Evolutionary conservation across 2,113 vertebrate species (phyloP), one percentile per base, ranked within the genome.

Genomic region (Myotis davidii): DNA sequence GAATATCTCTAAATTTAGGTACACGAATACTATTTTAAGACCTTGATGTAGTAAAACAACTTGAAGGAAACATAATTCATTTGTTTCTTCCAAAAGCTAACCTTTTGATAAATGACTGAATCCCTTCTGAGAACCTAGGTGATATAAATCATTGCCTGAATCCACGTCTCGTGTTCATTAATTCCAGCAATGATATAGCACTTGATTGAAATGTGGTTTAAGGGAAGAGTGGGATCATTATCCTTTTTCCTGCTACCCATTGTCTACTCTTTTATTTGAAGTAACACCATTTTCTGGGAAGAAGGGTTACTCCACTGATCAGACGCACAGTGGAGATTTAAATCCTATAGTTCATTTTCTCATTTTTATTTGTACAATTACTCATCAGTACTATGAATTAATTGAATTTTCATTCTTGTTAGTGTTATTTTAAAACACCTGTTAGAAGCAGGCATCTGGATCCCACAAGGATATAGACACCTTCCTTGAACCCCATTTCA

Each of bases 1-100:
- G 45, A 83, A 1, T 65, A 48, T 32, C 59, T 90, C 61, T 48
- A 86, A 10, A 39, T 85, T 39, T 92, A 34, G 79, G 48, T 72
- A 16, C 32, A 50, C 13, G 77, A 37, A 48, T 77, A 18, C n/a
- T 74, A 10, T 82, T 92, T 78, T 93, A 86, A 92, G 73, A 81
- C 50, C 39, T 61, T 92, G 61, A 39, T 45, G 6, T n/a, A 7
- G 11, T 93, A 18, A 48, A 90, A 90, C 59, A 54, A 61, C 34
- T 37, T 82, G 61, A 70, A 90, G 69, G 37, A 92, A 74, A 86
- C 42, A 91, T 69, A 92, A 74, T 82, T 50, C 17, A 64, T 94
- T 20, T 56, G 3, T 56, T 77, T 86, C 52, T 90, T 86, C 42
- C 39, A 52, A 61, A 92, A 86, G 50, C 59, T 81, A 52, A 95